These are phyloP conservation scores for Adineta ricciae DNA, from an alignment of 2,888 invertebrate genomes.

Conservation along the genomic window DNA sequence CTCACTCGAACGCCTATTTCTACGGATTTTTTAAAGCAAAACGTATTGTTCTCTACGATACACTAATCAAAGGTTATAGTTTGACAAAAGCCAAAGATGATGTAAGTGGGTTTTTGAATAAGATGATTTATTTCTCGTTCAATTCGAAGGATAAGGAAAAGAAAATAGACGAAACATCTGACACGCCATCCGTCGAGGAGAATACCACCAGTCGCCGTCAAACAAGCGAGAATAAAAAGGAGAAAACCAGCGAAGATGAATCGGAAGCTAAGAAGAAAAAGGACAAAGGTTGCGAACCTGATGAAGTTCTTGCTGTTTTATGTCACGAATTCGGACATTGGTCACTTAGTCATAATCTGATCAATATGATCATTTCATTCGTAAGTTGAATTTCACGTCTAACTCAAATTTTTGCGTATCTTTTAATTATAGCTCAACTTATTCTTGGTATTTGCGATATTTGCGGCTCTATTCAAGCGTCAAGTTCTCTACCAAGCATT, in stretches of 20 bases:
- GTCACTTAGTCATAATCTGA: constrained; percentile 54
- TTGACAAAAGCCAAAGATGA: neutral
- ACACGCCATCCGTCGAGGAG: neutral
- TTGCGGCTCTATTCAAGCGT: constrained; percentile 58
- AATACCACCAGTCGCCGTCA: neutral
- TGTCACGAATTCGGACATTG: constrained; percentile 96
- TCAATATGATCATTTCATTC: constrained; percentile 29
- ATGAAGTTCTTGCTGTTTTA: constrained; percentile 84
- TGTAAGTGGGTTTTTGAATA: neutral
- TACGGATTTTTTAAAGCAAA: constrained; percentile 93
- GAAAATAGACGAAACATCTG: neutral
- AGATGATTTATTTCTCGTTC: neutral
- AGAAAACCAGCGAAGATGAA: neutral
- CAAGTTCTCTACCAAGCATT: constrained; percentile 71
- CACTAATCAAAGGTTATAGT: constrained; percentile 67
- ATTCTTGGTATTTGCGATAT: constrained; percentile 58
- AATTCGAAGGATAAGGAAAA: neutral
- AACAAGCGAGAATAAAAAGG: neutral
- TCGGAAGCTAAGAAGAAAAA: neutral
- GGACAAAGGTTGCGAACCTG: constrained; percentile 54
- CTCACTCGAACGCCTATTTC: constrained; percentile 95
- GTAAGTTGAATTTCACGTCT: neutral
- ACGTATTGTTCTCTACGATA: constrained; percentile 91
- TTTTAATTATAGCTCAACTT: constrained; percentile 55
- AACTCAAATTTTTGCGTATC: neutral